Base-by-base conservation (phyloP, 2,797 vertebrate species). In the Dermochelys coriacea region DNA sequence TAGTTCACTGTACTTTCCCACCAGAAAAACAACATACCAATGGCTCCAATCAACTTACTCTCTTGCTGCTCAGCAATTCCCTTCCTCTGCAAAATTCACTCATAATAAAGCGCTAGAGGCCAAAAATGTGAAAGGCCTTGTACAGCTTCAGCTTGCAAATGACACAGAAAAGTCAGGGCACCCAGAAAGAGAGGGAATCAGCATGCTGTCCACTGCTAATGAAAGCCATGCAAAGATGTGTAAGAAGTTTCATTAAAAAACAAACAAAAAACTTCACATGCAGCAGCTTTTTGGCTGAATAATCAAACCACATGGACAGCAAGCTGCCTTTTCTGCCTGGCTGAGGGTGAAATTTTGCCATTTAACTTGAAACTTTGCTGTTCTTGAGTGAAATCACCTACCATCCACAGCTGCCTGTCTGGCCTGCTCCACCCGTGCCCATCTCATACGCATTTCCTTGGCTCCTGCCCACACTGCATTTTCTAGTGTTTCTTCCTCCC, bases 111-210 rank as follows among this genome's bases (percentile, higher is more conserved):
- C 34, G 54, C 25, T 50, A 16, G 80, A 88, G 91, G 79, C 37
- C 89, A 89, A 92, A 96, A 95, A 86, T 41, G 52, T 61, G 83
- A 79, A 50, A 50, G 92, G 47, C 51, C 81, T 74, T 49, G 92
- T 90, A n/a, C 45, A 91, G 74, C 15, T 91, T 84, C 94, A 59
- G 52, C 79, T 11, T 8, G 37, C 52, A 88, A 88, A 77, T 59
- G 41, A 82, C 52, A 45, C 71, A 45, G 41, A n/a, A 81, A 52
- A 57, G 34, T 57, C 74, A 88, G 87, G 82, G 77, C 68, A 64
- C 59, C 74, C 37, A 37, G 90, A 75, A 88, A 93, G 0, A 51
- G 81, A 51, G 31, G 34, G n/a, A 74, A 61, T n/a, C 27, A 34
- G 2, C 21, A 51, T 12, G 41, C 21, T 82, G 85, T 29, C 37